Percentiles rank a stretch among this genome's conserved stretches.
Evolutionary conservation across 64 coral and sea anemone genomes (phyloP).

Genomic region (Astreopora myriophthalma): DNA sequence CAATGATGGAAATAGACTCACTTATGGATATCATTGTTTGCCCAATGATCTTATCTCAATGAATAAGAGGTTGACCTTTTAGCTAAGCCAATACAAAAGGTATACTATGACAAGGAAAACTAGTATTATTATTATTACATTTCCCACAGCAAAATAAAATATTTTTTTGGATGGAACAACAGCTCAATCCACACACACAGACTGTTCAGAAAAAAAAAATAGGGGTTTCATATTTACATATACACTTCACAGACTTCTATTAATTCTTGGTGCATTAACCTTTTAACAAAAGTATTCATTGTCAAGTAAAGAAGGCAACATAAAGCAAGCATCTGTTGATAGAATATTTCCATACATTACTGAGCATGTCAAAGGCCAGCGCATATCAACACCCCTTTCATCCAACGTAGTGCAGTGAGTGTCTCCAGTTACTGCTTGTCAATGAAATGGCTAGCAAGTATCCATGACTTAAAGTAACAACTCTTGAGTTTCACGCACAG

Average conservation of each 20-base stretch:
- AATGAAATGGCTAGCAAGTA: background rate
- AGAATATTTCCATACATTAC: background rate
- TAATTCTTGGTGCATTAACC: background rate
- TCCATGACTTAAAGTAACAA: too few species aligned
- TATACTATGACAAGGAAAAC: background rate
- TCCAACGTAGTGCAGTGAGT: too few species aligned
- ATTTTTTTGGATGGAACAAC: too few species aligned
- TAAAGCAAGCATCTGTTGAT: background rate
- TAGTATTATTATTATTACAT: too few species aligned
- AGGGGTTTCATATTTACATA: too few species aligned
- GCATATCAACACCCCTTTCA: background rate
- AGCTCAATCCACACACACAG: background rate
- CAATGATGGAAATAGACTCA: background rate
- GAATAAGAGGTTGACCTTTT: background rate
- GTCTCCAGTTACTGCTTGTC: background rate
- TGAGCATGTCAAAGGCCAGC: background rate
- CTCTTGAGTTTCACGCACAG: too few species aligned
- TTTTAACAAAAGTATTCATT: background rate
- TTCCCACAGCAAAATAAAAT: too few species aligned
- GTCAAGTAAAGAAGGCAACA: background rate
- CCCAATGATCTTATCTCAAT: background rate
- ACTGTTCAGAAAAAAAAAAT: background rate
- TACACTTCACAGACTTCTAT: too few species aligned
- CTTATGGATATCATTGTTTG: background rate
- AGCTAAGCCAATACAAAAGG: background rate